These are phyloP conservation scores for Pilophorus perplexus DNA, from an alignment of 2,888 invertebrate species.

Conservation along the genomic window DNA sequence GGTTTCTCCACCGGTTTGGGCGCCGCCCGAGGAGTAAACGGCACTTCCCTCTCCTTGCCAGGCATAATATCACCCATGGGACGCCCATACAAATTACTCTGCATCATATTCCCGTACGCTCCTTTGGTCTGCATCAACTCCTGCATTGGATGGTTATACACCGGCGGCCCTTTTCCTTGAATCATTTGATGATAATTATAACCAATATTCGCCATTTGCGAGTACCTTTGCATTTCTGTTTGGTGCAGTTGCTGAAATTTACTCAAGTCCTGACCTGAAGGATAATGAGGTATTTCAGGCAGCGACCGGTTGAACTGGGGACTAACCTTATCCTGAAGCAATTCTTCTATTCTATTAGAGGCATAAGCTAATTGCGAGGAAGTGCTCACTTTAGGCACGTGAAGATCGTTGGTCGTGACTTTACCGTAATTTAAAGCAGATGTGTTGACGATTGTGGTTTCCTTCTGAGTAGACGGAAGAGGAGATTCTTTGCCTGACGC, in stretches of 20 bases:
- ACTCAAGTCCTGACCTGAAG: conserved; percentile 42
- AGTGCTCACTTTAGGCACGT: conserved; percentile 32
- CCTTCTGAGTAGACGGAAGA: conserved; percentile 28
- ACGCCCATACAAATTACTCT: conserved; percentile 43
- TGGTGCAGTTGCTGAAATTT: conserved; percentile 42
- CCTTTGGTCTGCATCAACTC: conserved; percentile 47
- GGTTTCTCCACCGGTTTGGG: conserved; percentile 43
- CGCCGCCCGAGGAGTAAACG: conserved; percentile 41
- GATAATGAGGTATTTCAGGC: conserved; percentile 45
- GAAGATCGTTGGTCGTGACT: conserved; percentile 31
- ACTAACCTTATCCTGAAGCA: conserved; percentile 46
- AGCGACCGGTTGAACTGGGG: conserved; percentile 46
- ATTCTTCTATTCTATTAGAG: conserved; percentile 45
- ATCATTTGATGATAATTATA: conserved; percentile 39
- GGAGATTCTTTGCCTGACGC: conserved; percentile 21
- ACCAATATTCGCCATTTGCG: conserved; percentile 29
- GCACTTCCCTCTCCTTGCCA: conserved; percentile 44
- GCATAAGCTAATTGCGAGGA: conserved; percentile 45
- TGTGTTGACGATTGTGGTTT: conserved; percentile 24
- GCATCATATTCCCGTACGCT: conserved; percentile 43
- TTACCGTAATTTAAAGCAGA: conserved; percentile 30
- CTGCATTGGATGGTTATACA: conserved; percentile 43
- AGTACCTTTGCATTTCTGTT: conserved; percentile 22
- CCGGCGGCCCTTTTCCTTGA: conserved; percentile 28
- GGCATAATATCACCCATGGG: conserved; percentile 43